phyloP scores from a whole-genome alignment of 2,797 vertebrate genomes.

The Buphagus erythrorhynchus region DNA sequence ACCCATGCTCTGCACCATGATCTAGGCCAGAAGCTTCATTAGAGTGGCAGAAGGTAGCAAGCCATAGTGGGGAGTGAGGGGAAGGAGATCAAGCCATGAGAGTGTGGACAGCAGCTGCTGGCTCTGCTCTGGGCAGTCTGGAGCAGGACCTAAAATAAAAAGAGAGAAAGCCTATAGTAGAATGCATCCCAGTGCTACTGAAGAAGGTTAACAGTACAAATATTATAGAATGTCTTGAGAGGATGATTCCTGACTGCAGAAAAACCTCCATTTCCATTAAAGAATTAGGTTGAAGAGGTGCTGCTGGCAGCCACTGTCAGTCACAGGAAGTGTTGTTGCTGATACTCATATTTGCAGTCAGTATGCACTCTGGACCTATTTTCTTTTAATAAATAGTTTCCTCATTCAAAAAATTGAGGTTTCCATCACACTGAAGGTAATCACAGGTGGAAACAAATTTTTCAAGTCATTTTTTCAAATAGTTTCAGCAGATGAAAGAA shows the following conservation, averaged over 20 bases:
- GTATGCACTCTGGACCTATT: background rate
- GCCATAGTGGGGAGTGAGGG: background rate
- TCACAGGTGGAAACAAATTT: conserved; percentile 25
- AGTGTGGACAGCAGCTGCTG: background rate
- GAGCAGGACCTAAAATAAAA: background rate
- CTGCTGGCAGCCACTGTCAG: background rate
- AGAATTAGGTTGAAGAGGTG: background rate
- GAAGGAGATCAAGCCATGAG: background rate
- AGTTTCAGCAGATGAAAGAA: conserved; percentile 37
- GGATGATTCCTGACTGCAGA: background rate
- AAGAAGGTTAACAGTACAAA: background rate
- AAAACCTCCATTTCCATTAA: background rate
- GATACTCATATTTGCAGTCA: background rate
- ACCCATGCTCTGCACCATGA: background rate
- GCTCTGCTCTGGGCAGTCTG: background rate
- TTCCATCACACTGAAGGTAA: background rate
- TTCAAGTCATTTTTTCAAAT: conserved; percentile 36
- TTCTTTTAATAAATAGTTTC: conserved; percentile 6
- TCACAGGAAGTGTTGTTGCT: background rate
- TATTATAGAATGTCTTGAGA: background rate
- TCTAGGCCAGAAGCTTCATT: background rate
- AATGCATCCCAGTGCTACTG: background rate
- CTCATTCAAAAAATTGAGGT: background rate
- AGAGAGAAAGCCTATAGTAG: background rate
- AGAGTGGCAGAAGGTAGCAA: background rate